Evolutionary conservation across 2,797 vertebrate genomes (phyloP), one percentile per base, ranked within the genome.

Genomic region (Onychomys leucogaster): DNA sequence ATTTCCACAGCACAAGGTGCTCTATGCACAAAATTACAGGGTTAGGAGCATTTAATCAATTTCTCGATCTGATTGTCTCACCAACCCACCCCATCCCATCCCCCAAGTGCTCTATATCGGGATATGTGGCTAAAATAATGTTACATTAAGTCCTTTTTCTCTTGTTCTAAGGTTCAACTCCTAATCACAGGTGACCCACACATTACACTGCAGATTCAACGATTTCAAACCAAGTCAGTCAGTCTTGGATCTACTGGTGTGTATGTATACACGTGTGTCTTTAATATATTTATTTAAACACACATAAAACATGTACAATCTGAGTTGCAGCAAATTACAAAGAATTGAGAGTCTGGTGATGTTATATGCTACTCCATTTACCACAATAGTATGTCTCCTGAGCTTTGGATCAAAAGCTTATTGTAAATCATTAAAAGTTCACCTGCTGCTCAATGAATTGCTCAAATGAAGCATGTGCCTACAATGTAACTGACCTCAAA

Each of bases 1-100:
- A 98, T 98, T 98, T 97, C 97, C 98, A 98, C 93, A 98, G 97
- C 98, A 98, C 95, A 97, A 97, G 97, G 95, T 98, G 98, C 98
- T 98, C 96, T 98, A 97, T 93, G 96, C 98, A 97, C 97, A 97
- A 97, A 97, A 96, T 96, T 96, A 97, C 96, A 98, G 97, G 98
- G 98, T 97, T 96, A 98, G 95, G 98, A 98, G 97, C 97, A 97
- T 96, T 98, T 95, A 80, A 96, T 97, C 97, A 97, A 98, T 96
- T 97, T 94, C 93, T 73, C 84, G 29, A 94, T 97, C 97, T 98
- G 97, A 97, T 98, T 98, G 97, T 98, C 97, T 97, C 95, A 98
- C 97, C 97, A 97, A 96, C 96, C 97, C 96, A 23, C 97, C 96
- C 96, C 96, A 94, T 91, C 96, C 98, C 97, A 77, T 95, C 55